Conservation (phyloP, 2,113 vertebrate species). For the Neotragus moschatus region DNA sequence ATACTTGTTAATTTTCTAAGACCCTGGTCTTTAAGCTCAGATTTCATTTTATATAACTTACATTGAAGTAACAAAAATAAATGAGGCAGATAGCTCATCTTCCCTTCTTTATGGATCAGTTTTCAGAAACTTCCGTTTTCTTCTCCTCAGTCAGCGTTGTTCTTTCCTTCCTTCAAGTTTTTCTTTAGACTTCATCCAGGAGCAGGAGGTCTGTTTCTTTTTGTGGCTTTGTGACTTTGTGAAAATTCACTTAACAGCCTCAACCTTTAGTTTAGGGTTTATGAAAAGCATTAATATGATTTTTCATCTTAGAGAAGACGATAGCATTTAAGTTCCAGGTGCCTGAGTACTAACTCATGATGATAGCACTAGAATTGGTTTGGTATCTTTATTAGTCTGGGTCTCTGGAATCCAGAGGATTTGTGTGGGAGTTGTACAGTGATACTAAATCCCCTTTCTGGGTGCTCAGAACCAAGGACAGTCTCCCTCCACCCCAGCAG, state of each 20-base stretch:
- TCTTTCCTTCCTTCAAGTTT: neutral
- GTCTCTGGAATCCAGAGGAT: neutral
- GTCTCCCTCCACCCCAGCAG: no score
- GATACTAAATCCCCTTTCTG: neutral
- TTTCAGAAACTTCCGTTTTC: neutral
- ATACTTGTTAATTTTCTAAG: neutral
- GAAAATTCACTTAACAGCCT: neutral
- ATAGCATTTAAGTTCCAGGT: neutral
- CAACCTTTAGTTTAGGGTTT: neutral
- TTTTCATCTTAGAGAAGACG: neutral
- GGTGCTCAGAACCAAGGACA: neutral
- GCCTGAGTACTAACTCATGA: neutral
- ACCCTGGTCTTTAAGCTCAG: neutral
- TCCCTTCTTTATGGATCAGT: neutral
- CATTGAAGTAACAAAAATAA: neutral
- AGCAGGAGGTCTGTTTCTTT: neutral
- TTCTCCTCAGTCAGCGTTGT: neutral
- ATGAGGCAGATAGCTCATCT: neutral
- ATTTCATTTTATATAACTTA: slow-evolving; percentile 20
- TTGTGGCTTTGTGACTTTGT: neutral
- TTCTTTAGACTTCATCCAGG: neutral
- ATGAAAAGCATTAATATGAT: neutral
- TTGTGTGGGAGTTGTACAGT: neutral
- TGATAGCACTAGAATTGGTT: neutral
- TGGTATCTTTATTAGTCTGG: neutral